Conservation (phyloP, 2,888 invertebrate genomes). For the Mystacides longicornis region DNA sequence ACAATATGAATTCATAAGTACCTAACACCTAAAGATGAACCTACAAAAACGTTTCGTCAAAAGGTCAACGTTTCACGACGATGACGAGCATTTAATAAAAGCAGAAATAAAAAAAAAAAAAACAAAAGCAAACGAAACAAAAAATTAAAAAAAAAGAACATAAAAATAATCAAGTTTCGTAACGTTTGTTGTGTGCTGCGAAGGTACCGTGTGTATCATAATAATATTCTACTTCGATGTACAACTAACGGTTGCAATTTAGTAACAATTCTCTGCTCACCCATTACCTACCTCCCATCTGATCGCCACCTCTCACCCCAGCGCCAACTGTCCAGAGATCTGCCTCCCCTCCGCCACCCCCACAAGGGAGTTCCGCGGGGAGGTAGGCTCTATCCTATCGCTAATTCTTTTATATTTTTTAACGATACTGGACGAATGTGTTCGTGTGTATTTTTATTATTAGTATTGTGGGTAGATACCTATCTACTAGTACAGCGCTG, state of each 20-base stretch:
- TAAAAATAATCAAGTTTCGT: not conserved
- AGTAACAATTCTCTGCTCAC: not conserved
- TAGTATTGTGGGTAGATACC: not conserved
- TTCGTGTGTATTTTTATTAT: constrained; percentile 11
- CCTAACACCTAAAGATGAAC: too few species aligned
- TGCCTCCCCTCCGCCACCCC: constrained; percentile 3
- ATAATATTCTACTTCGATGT: not conserved
- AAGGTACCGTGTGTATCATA: not conserved
- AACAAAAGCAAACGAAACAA: not conserved
- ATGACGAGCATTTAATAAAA: not conserved
- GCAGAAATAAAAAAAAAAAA: not conserved
- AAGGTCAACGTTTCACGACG: too few species aligned
- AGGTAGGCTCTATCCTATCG: constrained; percentile 20
- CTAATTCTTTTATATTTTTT: constrained; percentile 25
- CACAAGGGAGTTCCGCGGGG: constrained; percentile 1
- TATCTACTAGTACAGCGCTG: not conserved
- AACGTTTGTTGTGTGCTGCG: too few species aligned
- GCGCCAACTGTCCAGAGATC: not conserved
- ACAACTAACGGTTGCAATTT: constrained; percentile 7
- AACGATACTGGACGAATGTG: constrained; percentile 20
- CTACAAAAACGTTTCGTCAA: too few species aligned
- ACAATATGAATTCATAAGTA: too few species aligned
- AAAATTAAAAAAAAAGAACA: too few species aligned
- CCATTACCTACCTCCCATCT: constrained; percentile 2
- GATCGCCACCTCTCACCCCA: constrained; percentile 2